Evolutionary conservation across 1,140 invertebrate genomes (phyloP).

Genomic region (Hycleus phaleratus): DNA sequence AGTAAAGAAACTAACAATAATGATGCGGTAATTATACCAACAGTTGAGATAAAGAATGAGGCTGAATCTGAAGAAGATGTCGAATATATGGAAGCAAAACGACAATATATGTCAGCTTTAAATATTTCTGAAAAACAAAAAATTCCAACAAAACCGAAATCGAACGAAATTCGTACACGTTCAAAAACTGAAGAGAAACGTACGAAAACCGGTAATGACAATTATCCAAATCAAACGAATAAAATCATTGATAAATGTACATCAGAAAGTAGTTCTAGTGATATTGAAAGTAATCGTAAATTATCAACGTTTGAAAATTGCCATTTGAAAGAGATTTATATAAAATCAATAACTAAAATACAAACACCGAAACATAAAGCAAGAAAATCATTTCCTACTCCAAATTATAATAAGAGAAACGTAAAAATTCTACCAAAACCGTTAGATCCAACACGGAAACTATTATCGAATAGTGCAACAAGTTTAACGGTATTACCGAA

Average conservation of each 20-base stretch:
- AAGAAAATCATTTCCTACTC: conserved; percentile 32
- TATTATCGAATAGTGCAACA: too few species aligned
- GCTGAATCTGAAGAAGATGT: conserved; percentile 32
- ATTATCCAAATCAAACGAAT: conserved; percentile 14
- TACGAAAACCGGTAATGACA: conserved; percentile 4
- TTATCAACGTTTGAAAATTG: not conserved
- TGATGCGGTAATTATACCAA: not conserved
- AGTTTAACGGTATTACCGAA: conserved; percentile 7
- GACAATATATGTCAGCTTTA: conserved; percentile 33
- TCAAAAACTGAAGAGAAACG: conserved; percentile 36
- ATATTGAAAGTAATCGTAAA: not conserved
- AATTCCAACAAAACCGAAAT: conserved; percentile 11
- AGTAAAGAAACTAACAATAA: conserved; percentile 1
- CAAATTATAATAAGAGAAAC: conserved; percentile 16
- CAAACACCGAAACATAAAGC: conserved; percentile 25
- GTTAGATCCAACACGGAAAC: too few species aligned
- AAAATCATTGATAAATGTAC: conserved; percentile 22
- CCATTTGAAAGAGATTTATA: conserved; percentile 22
- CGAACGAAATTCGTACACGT: conserved; percentile 28
- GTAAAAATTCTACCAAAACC: conserved; percentile 5
- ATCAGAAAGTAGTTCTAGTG: not conserved
- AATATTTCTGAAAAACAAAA: conserved; percentile 32
- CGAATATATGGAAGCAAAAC: conserved; percentile 30
- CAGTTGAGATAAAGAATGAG: conserved; percentile 38
- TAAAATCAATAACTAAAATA: conserved; percentile 32